phyloP scores from a whole-genome alignment of 2,797 vertebrate genomes.

The Numenius phaeopus region DNA sequence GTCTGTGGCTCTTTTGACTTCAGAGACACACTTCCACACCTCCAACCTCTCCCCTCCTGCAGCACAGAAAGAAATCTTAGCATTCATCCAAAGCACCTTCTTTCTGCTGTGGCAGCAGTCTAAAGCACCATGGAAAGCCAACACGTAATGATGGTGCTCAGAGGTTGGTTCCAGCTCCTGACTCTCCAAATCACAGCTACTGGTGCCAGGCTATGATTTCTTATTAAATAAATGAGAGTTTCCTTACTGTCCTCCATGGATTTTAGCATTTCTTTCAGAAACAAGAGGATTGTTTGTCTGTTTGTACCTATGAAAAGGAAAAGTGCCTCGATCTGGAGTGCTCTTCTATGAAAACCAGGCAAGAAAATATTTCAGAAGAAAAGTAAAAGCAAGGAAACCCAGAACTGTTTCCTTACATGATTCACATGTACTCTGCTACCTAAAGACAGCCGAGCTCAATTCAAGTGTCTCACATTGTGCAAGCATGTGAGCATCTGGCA shows the following conservation, averaged over 20 bases:
- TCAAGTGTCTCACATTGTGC: neutral
- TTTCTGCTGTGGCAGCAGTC: neutral
- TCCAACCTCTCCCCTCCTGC: neutral
- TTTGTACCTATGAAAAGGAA: neutral
- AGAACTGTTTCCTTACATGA: neutral
- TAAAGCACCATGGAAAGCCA: neutral
- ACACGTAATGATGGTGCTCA: neutral
- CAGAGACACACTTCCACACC: neutral
- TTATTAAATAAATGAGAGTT: neutral
- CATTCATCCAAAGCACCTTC: neutral
- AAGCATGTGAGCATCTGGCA: slow-evolving; percentile 18
- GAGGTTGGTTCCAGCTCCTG: neutral
- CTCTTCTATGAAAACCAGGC: neutral
- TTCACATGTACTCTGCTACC: neutral
- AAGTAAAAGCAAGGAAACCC: neutral
- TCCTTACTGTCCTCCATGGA: neutral
- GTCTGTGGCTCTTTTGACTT: neutral
- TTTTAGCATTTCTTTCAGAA: neutral
- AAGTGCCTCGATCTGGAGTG: slow-evolving; percentile 10
- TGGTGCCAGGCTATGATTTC: neutral
- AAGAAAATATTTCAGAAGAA: slow-evolving; percentile 7
- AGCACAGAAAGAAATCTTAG: neutral
- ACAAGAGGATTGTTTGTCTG: neutral
- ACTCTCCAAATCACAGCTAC: neutral
- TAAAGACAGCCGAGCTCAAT: neutral